Percentiles rank a stretch among this genome's conserved stretches.
phyloP scores from a whole-genome alignment of 2,888 invertebrate genomes.

The Spodoptera exigua region DNA sequence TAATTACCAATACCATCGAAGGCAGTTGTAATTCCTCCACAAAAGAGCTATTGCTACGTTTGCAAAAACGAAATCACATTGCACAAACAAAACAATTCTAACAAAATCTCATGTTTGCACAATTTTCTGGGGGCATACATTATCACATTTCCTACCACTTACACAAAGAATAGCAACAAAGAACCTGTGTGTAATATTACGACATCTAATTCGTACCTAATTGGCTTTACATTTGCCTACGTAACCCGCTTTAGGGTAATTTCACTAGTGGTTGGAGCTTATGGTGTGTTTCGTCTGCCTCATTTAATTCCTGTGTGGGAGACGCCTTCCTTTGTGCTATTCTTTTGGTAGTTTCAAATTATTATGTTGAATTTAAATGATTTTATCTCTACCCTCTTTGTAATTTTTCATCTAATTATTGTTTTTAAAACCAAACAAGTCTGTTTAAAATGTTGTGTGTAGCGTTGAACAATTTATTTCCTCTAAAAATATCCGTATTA shows the following conservation, averaged over 20 bases:
- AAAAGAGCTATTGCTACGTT: too few relatives aligned
- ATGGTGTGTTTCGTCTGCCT: constrained; percentile 33
- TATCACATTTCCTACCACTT: constrained; percentile 26
- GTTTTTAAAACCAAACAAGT: too few relatives aligned
- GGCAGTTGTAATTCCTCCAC: too few relatives aligned
- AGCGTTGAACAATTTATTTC: too few relatives aligned
- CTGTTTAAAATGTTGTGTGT: too few relatives aligned
- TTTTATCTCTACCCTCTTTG: background rate
- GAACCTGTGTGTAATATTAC: constrained; percentile 40
- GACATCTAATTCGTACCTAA: constrained; percentile 48
- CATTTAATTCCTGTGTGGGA: constrained; percentile 31
- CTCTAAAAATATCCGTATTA: too few relatives aligned
- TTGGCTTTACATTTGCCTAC: constrained; percentile 46
- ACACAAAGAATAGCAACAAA: constrained; percentile 48
- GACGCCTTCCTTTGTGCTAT: constrained; percentile 12
- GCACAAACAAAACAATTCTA: constrained; percentile 14
- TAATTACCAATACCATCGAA: too few relatives aligned
- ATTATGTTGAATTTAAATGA: background rate
- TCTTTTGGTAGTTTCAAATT: constrained; percentile 5
- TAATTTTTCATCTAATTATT: too few relatives aligned
- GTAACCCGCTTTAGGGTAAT: constrained; percentile 26
- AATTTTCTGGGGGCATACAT: constrained; percentile 42
- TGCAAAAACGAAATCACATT: constrained; percentile 23
- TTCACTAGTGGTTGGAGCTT: constrained; percentile 25
- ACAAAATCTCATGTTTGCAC: constrained; percentile 26